phyloP scores from a whole-genome alignment of 2,888 invertebrate species.

The Euzophera pinguis region DNA sequence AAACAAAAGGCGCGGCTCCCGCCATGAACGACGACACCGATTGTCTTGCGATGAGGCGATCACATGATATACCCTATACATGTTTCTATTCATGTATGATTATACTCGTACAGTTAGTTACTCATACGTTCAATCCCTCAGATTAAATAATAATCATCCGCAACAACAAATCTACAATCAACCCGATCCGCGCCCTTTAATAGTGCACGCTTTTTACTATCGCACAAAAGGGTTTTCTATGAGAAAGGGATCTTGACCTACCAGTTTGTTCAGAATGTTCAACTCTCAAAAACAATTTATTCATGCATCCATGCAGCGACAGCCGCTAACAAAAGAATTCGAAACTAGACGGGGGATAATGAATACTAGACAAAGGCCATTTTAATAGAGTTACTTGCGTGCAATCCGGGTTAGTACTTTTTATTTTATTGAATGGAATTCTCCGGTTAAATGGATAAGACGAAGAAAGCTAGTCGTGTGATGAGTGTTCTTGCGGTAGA shows the following conservation, averaged over 20 bases:
- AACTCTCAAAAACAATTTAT: conserved; percentile 75
- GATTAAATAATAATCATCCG: conserved; percentile 51
- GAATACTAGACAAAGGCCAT: conserved; percentile 73
- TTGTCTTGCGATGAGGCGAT: conserved; percentile 19
- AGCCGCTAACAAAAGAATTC: conserved; percentile 71
- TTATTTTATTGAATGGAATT: conserved; percentile 41
- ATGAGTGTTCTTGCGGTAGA: conserved; percentile 5
- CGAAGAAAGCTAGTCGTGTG: background rate
- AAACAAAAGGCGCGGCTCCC: conserved; percentile 34
- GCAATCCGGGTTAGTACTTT: conserved; percentile 59
- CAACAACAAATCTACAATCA: conserved; percentile 44
- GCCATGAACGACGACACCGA: conserved; percentile 24
- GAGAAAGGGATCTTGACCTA: conserved; percentile 79
- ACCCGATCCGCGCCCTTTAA: conserved; percentile 69
- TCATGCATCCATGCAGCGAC: conserved; percentile 74
- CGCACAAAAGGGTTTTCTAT: conserved; percentile 72
- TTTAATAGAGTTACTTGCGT: conserved; percentile 75
- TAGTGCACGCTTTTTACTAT: conserved; percentile 73
- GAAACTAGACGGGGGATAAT: conserved; percentile 77
- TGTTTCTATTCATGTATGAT: no score
- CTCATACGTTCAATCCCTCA: conserved; percentile 25
- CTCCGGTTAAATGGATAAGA: conserved; percentile 27
- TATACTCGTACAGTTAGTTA: conserved; percentile 14
- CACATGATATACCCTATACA: conserved; percentile 2
- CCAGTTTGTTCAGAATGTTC: conserved; percentile 72